Evolutionary conservation across 2,888 invertebrate genomes (phyloP).

Genomic region (Ditylenchus weischeri): DNA sequence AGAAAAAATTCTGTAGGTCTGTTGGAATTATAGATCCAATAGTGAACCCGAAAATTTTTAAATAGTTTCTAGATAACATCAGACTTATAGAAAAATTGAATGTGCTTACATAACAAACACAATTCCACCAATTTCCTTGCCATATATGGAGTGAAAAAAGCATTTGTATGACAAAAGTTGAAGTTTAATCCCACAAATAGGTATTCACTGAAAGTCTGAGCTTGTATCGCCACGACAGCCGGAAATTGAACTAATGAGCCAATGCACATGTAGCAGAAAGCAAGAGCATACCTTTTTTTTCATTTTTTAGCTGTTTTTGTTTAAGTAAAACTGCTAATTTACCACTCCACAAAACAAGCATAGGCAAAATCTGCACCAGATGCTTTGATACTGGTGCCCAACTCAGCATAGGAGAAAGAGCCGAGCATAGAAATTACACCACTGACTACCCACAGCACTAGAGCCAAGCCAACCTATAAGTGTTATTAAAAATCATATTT

Average conservation of each 20-base stretch:
- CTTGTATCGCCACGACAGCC: conserved; percentile 55
- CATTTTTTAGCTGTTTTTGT: too few species aligned
- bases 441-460: conserved; percentile 21
- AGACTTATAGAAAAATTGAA: too few species aligned
- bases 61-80: too few species aligned
- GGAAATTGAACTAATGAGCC: conserved; percentile 53
- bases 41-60: too few species aligned
- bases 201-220: conserved; percentile 55
- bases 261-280: conserved; percentile 54
- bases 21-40: too few species aligned
- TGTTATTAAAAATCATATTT: background rate
- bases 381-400: conserved; percentile 25
- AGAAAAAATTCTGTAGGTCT: too few species aligned
- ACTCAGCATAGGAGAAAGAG: conserved; percentile 25
- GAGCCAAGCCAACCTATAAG: conserved; percentile 21
- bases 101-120: conserved; percentile 41
- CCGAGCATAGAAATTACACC: conserved; percentile 26
- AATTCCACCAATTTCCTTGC: conserved; percentile 46
- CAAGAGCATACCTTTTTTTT: conserved; percentile 50
- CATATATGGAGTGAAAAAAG: conserved; percentile 11
- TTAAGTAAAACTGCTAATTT: background rate
- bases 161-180: conserved; percentile 10
- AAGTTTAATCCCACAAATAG: conserved; percentile 47
- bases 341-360: conserved; percentile 27
- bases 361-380: conserved; percentile 30